These are phyloP conservation scores for Philopedon plagiatum DNA, from an alignment of 2,888 invertebrate species.

Conservation along the genomic window DNA sequence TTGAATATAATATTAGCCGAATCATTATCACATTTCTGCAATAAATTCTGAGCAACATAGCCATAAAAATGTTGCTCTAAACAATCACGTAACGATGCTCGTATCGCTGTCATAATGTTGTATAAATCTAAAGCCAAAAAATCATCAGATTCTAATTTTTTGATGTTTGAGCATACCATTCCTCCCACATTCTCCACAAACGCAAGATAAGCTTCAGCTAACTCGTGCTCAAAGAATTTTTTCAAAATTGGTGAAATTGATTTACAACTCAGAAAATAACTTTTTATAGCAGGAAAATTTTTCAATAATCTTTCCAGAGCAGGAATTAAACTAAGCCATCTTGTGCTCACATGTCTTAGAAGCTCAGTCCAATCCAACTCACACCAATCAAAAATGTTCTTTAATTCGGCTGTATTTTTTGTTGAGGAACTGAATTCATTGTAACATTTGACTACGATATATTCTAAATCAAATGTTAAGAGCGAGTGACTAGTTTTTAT, in stretches of 20 bases:
- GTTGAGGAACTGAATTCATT: too few relatives aligned
- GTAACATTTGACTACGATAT: too few relatives aligned
- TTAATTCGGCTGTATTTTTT: slow-evolving; percentile 10
- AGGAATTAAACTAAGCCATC: slow-evolving; percentile 16
- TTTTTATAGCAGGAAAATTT: background rate
- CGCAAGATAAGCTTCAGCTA: background rate
- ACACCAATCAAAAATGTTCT: background rate
- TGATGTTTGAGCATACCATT: background rate
- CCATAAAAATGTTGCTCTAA: background rate
- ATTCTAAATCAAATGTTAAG: background rate
- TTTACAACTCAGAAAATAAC: background rate
- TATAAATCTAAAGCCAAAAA: background rate
- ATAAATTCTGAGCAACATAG: background rate
- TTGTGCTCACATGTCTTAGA: background rate
- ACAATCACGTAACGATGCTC: background rate
- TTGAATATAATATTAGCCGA: background rate
- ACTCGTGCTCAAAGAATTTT: background rate
- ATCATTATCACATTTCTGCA: slow-evolving; percentile 6
- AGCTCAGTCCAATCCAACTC: slow-evolving; percentile 1
- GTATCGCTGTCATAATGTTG: background rate
- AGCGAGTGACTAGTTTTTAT: background rate
- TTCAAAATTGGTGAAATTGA: background rate
- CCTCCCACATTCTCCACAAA: slow-evolving; percentile 3
- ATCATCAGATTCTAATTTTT: slow-evolving; percentile 9
- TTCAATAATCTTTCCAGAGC: background rate